Percentiles rank a stretch among this genome's conserved stretches.
Conservation (phyloP, 2,888 invertebrate genomes). For the Folsomia candida region DNA sequence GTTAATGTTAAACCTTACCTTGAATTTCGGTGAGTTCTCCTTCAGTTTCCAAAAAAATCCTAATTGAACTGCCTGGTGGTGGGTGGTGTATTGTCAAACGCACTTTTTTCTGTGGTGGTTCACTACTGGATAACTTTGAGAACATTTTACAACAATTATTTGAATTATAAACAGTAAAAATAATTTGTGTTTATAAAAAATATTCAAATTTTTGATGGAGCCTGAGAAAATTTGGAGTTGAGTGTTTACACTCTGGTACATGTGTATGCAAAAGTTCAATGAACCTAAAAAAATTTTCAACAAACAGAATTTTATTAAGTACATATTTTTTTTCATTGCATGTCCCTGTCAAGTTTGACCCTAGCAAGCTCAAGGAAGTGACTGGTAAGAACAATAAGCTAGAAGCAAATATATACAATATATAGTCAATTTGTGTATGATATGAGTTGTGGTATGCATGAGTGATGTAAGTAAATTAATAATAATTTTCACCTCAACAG, state of each 20-base stretch:
- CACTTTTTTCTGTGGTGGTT: not conserved
- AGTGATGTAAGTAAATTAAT: not conserved
- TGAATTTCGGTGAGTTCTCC: not conserved
- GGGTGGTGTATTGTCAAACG: not conserved
- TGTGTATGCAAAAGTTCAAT: too few species aligned
- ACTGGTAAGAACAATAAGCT: conserved; percentile 29
- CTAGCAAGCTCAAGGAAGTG: conserved; percentile 63
- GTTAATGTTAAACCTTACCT: not conserved
- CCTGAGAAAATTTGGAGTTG: too few species aligned
- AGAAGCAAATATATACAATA: too few species aligned
- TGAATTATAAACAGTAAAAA: too few species aligned
- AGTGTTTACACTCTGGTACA: too few species aligned
- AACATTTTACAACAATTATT: not conserved
- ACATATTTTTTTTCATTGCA: too few species aligned
- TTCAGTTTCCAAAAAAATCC: not conserved
- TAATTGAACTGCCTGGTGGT: not conserved
- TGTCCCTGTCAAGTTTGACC: conserved; percentile 76
- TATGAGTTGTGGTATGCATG: not conserved
- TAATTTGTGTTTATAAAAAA: too few species aligned
- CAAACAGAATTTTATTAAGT: too few species aligned
- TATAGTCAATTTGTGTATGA: not conserved
- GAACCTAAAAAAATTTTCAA: too few species aligned
- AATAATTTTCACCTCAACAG: conserved; percentile 20
- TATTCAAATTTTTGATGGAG: too few species aligned
- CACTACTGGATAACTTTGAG: not conserved